phyloP scores from a whole-genome alignment of 2,888 invertebrate species.

The Sminthurinus aureus region DNA sequence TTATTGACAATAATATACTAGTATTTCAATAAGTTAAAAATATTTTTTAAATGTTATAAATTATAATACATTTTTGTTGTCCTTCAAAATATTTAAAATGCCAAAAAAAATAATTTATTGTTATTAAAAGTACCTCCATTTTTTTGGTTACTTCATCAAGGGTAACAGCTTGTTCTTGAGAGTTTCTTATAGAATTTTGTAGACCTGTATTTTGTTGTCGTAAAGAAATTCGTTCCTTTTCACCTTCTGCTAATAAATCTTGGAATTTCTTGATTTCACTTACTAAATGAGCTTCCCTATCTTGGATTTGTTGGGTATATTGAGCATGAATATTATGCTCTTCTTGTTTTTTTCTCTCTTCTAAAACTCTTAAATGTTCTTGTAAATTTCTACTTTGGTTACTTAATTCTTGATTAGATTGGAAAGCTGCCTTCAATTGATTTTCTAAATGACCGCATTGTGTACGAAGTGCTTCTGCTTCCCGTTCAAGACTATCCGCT shows the following conservation, averaged over 20 bases:
- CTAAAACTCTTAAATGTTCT: constrained; percentile 45
- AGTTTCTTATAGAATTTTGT: constrained; percentile 44
- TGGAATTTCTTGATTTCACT: constrained; percentile 43
- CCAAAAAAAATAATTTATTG: constrained; percentile 1
- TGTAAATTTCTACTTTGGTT: constrained; percentile 50
- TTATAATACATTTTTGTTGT: too few relatives aligned
- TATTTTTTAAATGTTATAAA: too few relatives aligned
- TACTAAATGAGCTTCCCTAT: constrained; percentile 52
- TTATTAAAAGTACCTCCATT: constrained; percentile 31
- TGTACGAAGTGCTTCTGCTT: constrained; percentile 57
- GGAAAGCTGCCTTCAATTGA: constrained; percentile 63
- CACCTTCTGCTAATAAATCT: constrained; percentile 40
- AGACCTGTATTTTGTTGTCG: constrained; percentile 46
- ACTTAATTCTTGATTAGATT: constrained; percentile 53
- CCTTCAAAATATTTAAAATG: neutral
- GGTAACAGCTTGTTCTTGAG: constrained; percentile 42
- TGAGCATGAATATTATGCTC: constrained; percentile 33
- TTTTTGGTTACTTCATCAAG: constrained; percentile 45
- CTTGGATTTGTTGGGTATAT: constrained; percentile 52
- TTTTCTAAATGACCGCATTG: constrained; percentile 60
- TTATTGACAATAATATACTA: too few relatives aligned
- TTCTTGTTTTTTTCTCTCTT: constrained; percentile 41
- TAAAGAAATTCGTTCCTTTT: constrained; percentile 44
- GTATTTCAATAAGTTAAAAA: too few relatives aligned
- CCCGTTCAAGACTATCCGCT: constrained; percentile 52